Percentiles rank a stretch among this genome's conserved stretches.
Conservation (phyloP, 2,797 vertebrate species). For the Nasua narica region DNA sequence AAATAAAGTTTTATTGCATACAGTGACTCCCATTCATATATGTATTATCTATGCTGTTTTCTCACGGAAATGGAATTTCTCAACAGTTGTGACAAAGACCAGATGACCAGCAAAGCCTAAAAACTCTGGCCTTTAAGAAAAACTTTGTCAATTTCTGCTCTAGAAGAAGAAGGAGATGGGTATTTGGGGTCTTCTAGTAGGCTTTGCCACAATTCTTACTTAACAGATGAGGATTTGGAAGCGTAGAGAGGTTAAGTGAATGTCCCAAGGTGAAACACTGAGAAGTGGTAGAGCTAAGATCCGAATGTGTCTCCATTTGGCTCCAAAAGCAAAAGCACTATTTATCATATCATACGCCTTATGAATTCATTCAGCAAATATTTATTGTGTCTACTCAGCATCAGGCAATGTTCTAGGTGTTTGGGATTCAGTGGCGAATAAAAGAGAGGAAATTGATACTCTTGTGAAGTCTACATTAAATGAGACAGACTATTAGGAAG, state of each 20-base stretch:
- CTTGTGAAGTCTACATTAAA: neutral
- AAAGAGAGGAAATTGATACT: neutral
- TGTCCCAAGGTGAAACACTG: neutral
- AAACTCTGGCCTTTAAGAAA: neutral
- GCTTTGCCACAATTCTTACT: neutral
- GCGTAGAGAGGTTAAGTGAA: neutral
- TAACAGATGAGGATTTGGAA: neutral
- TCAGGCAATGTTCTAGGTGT: neutral
- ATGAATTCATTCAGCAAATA: slow-evolving; percentile 22
- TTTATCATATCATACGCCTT: neutral
- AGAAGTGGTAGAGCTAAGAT: neutral
- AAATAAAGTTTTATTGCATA: neutral
- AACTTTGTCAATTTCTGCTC: neutral
- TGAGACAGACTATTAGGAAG: neutral
- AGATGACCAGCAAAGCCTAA: neutral
- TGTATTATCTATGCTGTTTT: neutral
- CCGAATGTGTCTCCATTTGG: neutral
- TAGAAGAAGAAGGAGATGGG: neutral
- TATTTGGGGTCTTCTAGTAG: neutral
- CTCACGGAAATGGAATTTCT: neutral
- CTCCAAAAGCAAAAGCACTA: neutral
- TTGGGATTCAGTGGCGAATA: neutral
- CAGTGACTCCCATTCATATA: neutral
- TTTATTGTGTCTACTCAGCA: neutral
- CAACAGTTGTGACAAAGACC: neutral